Conservation (phyloP, 2,113 vertebrate species). For the Zapornia atra region DNA sequence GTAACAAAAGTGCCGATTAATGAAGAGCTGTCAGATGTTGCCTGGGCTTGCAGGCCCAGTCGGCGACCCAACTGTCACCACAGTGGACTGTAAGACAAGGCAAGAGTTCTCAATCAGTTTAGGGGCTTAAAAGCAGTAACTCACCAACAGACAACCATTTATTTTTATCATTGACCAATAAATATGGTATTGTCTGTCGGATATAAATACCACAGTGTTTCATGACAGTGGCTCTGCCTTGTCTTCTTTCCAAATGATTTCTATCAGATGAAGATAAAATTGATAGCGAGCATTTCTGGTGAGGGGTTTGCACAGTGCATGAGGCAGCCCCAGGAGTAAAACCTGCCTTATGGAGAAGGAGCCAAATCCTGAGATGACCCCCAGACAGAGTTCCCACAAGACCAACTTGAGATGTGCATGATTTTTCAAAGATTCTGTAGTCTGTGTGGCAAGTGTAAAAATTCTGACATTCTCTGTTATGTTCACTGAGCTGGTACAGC, state of each 20-base stretch:
- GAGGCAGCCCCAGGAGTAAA: neutral
- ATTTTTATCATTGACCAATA: conserved; percentile 37
- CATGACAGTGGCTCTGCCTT: neutral
- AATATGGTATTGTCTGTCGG: conserved; percentile 24
- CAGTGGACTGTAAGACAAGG: conserved; percentile 40
- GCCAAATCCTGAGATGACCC: neutral
- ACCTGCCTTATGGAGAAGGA: neutral
- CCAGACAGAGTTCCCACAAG: fast-evolving
- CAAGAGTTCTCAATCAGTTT: conserved; percentile 47
- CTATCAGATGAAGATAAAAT: neutral
- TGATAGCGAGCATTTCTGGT: neutral
- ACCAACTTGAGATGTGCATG: fast-evolving
- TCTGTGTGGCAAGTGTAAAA: fast-evolving
- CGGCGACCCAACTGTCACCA: conserved; percentile 55
- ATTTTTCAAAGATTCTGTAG: neutral
- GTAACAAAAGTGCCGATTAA: conserved; percentile 22
- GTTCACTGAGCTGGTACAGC: neutral
- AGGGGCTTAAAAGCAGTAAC: conserved; percentile 57
- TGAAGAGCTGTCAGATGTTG: conserved; percentile 9
- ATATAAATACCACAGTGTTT: conserved; percentile 55
- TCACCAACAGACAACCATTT: conserved; percentile 27
- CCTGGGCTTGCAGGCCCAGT: conserved; percentile 1
- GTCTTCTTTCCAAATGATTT: conserved; percentile 16
- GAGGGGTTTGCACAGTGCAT: fast-evolving
- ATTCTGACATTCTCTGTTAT: fast-evolving